Percentiles rank a stretch among this genome's conserved stretches.
These are phyloP conservation scores for Spea bombifrons DNA, from an alignment of 2,113 vertebrate species.

Conservation along the genomic window DNA sequence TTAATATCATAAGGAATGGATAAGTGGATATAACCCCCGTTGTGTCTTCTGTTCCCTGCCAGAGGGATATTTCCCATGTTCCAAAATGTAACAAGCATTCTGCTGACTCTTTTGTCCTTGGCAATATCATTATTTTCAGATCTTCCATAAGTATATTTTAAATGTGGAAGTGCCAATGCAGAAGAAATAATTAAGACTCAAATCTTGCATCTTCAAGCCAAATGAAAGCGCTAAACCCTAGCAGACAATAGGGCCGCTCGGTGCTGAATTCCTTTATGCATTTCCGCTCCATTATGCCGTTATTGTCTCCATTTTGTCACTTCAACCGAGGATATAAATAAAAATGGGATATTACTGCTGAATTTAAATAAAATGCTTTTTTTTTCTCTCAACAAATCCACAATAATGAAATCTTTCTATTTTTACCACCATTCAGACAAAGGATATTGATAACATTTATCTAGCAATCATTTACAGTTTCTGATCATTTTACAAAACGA, in stretches of 20 bases:
- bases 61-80: too few species aligned
- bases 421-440: not conserved
- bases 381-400: not conserved
- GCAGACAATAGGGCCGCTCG: constrained; percentile 20
- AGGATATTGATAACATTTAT: constrained; percentile 24
- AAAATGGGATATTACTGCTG: constrained; percentile 14
- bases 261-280: constrained; percentile 13
- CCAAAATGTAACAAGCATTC: not conserved
- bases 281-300: constrained; percentile 3
- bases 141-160: constrained; percentile 33
- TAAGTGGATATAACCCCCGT: too few species aligned
- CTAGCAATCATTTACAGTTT: not conserved
- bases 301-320: constrained; percentile 14
- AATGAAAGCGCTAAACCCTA: constrained; percentile 5
- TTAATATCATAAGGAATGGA: too few species aligned
- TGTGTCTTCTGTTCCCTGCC: too few species aligned
- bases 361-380: constrained; percentile 37
- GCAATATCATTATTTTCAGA: constrained; percentile 27
- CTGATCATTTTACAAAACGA: constrained; percentile 2
- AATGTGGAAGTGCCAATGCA: constrained; percentile 3
- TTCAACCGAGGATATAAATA: not conserved
- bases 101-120: not conserved
- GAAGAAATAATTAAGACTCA: constrained; percentile 25
- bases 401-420: constrained; percentile 10
- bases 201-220: constrained; percentile 25